A percentile compares a stretch with the other conserved stretches of the same genome.
Evolutionary conservation across 2,113 vertebrate genomes (phyloP).

Genomic region (Pica pica): DNA sequence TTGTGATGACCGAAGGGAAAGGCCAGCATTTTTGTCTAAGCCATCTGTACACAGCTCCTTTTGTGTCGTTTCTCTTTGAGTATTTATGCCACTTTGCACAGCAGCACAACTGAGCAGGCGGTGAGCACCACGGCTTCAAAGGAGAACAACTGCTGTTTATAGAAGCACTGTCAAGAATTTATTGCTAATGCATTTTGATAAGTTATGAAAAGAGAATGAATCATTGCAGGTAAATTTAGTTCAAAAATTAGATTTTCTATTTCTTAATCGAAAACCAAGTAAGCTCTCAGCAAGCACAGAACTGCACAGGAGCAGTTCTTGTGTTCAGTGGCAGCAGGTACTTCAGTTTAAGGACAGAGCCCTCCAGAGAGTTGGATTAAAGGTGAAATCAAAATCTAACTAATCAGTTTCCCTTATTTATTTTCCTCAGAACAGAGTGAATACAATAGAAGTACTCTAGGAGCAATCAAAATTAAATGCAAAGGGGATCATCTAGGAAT

Average conservation of each 20-base stretch:
- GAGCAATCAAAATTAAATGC: neutral
- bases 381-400: neutral
- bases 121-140: neutral
- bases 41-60: constrained; percentile 13
- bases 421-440: neutral
- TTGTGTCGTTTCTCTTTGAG: neutral
- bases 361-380: neutral
- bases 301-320: neutral
- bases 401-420: neutral
- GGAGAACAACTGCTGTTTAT: constrained; percentile 12
- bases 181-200: neutral
- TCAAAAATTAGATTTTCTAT: neutral
- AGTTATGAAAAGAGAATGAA: neutral
- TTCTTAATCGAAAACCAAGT: neutral
- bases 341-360: neutral
- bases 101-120: neutral
- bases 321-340: neutral
- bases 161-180: constrained; percentile 2
- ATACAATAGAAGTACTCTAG: neutral
- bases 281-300: neutral
- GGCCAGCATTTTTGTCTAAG: neutral
- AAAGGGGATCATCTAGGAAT: neutral
- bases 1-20: neutral
- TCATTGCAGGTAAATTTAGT: neutral
- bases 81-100: neutral